Evolutionary conservation across 92 coral and sea anemone genomes (phyloP), one percentile per base, ranked within the genome.

Genomic region (Plumapathes pennacea): DNA sequence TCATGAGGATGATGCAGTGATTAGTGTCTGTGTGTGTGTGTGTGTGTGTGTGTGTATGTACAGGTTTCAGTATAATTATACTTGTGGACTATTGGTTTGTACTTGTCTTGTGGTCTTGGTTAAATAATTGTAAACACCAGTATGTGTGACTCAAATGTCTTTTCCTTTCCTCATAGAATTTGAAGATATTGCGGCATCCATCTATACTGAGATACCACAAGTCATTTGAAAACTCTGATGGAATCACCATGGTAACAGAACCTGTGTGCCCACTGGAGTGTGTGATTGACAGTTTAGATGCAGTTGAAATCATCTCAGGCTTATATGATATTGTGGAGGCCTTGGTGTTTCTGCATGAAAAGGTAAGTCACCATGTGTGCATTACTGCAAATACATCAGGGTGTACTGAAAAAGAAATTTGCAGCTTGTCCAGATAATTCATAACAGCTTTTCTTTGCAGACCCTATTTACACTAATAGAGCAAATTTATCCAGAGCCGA

Each of bases 241-340:
- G 89, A 71, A 47, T 94, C 38, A 84, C 80, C 60, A 65, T 94
- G 81, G 84, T 94, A 7, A 94, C 99, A 5, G 99, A 94, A 31
- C 97, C 99, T 51, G 89, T 89, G 32, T 47, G 78, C 33, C 95
- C 96, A 23, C 32, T 94, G 36, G 87, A 82, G 46, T 45, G 75
- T 53, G 83, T 89, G 0, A 34, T 94, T 61, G 68, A 68, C 27
- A 62, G 50, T 29, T 24, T 94, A 40, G 86, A 84, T 57, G 60
- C 57, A 11, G 58, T 62, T 37, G 99, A 94, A 74, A 67, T 94
- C 4, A 51, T 94, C 50, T 90, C 99, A 38, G 99, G 99, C 11
- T 33, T 94, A 53, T 79, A 89, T 54, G 68, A 78, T 51, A 62
- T 89, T 52, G 81, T 94, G 5, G 85, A 77, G 30, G 91, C 99